These are phyloP conservation scores for Lordiphosa mommai DNA, from an alignment of 1,140 invertebrate species.

Conservation along the genomic window DNA sequence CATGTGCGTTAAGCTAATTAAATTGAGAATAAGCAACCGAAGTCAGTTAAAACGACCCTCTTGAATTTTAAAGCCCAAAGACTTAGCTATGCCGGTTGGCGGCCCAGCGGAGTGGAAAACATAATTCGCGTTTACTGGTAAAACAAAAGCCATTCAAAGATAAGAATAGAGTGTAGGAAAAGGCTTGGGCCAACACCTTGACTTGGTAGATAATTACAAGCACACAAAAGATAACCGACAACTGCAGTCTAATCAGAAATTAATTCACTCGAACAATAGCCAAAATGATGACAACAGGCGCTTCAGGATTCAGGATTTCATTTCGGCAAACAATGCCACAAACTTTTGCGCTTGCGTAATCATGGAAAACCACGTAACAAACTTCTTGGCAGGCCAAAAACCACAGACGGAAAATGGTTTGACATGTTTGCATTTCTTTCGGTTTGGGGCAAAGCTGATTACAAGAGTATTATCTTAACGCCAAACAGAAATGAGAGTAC, in stretches of 20 bases:
- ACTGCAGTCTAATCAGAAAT: constrained; percentile 8
- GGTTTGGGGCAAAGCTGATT: neutral
- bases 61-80: neutral
- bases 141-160: constrained; percentile 5
- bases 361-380: neutral
- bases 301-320: constrained; percentile 5
- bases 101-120: neutral
- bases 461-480: neutral
- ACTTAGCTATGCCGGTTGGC: neutral
- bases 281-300: neutral
- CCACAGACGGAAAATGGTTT: neutral
- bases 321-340: constrained; percentile 3
- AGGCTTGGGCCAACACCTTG: constrained; percentile 8
- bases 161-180: neutral
- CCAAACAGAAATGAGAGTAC: neutral
- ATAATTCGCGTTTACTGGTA: neutral
- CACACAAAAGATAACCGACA: neutral
- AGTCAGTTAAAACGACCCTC: neutral
- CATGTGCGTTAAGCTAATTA: neutral
- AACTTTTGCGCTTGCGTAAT: constrained; percentile 9
- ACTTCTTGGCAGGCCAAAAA: neutral
- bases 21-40: neutral
- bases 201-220: neutral
- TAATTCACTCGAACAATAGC: constrained; percentile 7
- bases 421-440: neutral